Percentiles rank a stretch among this genome's conserved stretches.
Evolutionary conservation across 2,797 vertebrate species (phyloP).

Genomic region (Megaceryle alcyon): DNA sequence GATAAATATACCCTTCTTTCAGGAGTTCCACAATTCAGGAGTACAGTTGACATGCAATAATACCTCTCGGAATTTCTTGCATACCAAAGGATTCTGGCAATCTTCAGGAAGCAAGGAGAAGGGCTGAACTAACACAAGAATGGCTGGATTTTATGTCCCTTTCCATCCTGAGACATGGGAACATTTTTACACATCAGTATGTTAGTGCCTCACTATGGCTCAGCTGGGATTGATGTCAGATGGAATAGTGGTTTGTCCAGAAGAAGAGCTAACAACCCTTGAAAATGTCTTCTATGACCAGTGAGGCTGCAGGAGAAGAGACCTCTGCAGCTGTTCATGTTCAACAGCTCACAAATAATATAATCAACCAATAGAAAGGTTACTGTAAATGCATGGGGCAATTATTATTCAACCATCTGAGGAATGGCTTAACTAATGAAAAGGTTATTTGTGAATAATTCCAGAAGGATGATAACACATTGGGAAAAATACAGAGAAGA

Average conservation of each 20-base stretch:
- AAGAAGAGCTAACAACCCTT: not conserved
- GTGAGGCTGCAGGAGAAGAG: not conserved
- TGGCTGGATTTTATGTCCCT: not conserved
- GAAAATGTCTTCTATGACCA: not conserved
- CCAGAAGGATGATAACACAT: slow-evolving; percentile 27
- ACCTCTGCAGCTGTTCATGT: not conserved
- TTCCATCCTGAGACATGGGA: not conserved
- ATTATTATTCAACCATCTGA: slow-evolving; percentile 43
- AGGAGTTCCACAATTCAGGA: not conserved
- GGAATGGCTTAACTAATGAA: not conserved
- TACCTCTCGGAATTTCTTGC: not conserved
- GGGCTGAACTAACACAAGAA: not conserved
- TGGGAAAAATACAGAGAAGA: slow-evolving; percentile 18
- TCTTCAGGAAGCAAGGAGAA: not conserved
- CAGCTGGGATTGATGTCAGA: not conserved
- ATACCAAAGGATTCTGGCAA: not conserved
- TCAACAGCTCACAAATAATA: not conserved
- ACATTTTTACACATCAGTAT: not conserved
- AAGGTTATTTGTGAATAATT: slow-evolving; percentile 62
- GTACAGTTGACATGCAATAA: not conserved
- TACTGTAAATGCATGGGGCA: slow-evolving; percentile 20
- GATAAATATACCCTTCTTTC: not conserved
- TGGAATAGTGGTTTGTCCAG: not conserved
- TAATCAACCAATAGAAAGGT: not conserved
- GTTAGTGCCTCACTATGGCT: not conserved